Conservation (phyloP, 2,113 vertebrate genomes). For the Sinocyclocheilus anshuiensis region DNA sequence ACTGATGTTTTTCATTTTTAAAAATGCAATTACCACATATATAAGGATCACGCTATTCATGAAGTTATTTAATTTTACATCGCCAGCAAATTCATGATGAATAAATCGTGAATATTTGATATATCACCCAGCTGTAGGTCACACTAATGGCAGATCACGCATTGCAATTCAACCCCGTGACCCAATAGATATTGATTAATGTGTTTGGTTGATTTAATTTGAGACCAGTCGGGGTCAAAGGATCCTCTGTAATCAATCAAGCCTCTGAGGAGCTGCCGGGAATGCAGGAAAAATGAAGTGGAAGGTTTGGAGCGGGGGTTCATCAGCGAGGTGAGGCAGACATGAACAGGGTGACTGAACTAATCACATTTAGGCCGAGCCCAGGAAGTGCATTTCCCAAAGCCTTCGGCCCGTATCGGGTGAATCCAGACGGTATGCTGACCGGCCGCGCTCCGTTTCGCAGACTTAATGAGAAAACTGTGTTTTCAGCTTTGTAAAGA, state of each 20-base stretch:
- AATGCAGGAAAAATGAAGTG: conserved; percentile 34
- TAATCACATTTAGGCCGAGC: conserved; percentile 7
- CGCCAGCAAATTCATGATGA: not conserved
- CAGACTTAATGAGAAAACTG: conserved; percentile 24
- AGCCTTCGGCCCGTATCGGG: not conserved
- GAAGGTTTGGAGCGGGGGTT: not conserved
- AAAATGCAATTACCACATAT: too few relatives aligned
- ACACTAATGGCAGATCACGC: conserved; percentile 21
- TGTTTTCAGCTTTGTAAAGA: not conserved
- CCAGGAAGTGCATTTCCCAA: conserved; percentile 5
- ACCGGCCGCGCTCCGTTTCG: not conserved
- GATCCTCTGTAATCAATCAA: conserved; percentile 41
- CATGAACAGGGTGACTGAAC: conserved; percentile 11
- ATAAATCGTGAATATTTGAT: conserved; percentile 23
- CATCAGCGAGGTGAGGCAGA: conserved; percentile 18
- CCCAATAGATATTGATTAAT: conserved; percentile 53
- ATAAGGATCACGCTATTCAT: not conserved
- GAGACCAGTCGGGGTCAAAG: conserved; percentile 38
- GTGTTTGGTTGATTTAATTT: conserved; percentile 49
- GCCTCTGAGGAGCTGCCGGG: conserved; percentile 14
- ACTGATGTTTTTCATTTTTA: too few relatives aligned
- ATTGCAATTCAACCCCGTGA: conserved; percentile 22
- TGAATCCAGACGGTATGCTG: not conserved
- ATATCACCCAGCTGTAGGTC: not conserved
- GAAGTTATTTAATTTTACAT: not conserved